These are phyloP conservation scores for Epistrophe grossulariae DNA, from an alignment of 2,888 invertebrate species.

Conservation along the genomic window DNA sequence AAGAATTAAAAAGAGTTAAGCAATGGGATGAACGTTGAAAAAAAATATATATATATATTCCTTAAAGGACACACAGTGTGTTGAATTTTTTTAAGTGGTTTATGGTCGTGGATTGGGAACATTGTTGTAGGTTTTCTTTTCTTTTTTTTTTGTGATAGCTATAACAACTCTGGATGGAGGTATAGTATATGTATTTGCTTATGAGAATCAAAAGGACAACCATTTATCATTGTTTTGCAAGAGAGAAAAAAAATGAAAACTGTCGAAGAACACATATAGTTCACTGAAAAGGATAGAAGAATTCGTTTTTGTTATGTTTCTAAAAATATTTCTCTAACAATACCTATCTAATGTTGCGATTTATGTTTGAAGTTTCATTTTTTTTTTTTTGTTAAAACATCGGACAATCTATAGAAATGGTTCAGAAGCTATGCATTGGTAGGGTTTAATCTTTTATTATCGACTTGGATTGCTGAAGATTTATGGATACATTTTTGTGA, in stretches of 20 bases:
- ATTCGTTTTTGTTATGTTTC: neutral
- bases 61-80: conserved; percentile 21
- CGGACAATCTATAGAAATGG: neutral
- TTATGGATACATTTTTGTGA: neutral
- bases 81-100: conserved; percentile 52
- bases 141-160: conserved; percentile 33
- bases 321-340: conserved; percentile 6
- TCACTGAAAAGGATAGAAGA: neutral
- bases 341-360: conserved; percentile 9
- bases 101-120: conserved; percentile 47
- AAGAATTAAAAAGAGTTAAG: conserved; percentile 51
- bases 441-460: conserved; percentile 24
- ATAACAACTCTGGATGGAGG: conserved; percentile 29
- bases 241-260: neutral
- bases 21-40: conserved; percentile 35
- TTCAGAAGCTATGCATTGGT: conserved; percentile 4
- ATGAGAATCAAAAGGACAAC: conserved; percentile 34
- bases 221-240: conserved; percentile 30
- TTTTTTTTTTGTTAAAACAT: neutral
- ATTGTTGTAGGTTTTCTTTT: conserved; percentile 3
- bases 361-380: neutral
- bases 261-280: conserved; percentile 12
- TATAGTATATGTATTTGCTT: conserved; percentile 43
- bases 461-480: neutral
- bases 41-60: neutral